Percentiles rank a stretch among this genome's conserved stretches.
Evolutionary conservation across 2,113 vertebrate species (phyloP).

Genomic region (Cepphus grylle): DNA sequence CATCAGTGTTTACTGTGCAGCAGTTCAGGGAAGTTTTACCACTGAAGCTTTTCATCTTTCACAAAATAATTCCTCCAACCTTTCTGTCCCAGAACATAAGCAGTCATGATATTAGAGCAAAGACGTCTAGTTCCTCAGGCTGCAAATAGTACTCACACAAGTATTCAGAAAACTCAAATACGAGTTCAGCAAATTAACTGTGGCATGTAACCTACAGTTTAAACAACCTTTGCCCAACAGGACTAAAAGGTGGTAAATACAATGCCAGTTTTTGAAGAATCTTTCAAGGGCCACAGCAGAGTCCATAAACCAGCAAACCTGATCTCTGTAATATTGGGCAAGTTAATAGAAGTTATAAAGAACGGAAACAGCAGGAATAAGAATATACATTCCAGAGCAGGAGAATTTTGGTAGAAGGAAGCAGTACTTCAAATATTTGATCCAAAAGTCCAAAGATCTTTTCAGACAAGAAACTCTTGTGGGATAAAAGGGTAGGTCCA

Average conservation of each 20-base stretch:
- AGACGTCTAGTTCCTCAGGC: neutral
- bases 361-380: neutral
- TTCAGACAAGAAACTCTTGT: neutral
- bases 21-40: neutral
- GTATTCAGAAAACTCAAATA: neutral
- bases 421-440: neutral
- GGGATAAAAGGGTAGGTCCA: neutral
- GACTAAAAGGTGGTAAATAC: neutral
- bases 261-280: neutral
- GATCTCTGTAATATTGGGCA: neutral
- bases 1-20: neutral
- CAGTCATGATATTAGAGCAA: neutral
- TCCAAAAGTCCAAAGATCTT: neutral
- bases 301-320: neutral
- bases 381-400: neutral
- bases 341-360: neutral
- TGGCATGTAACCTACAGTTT: neutral
- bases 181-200: neutral
- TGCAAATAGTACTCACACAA: neutral
- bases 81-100: neutral
- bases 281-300: neutral
- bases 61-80: neutral
- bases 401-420: neutral
- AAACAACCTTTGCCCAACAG: neutral
- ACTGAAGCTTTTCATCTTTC: neutral